Percentiles rank a stretch among this genome's conserved stretches.
phyloP scores from a whole-genome alignment of 2,888 invertebrate genomes.

The Charanyca ferruginea region DNA sequence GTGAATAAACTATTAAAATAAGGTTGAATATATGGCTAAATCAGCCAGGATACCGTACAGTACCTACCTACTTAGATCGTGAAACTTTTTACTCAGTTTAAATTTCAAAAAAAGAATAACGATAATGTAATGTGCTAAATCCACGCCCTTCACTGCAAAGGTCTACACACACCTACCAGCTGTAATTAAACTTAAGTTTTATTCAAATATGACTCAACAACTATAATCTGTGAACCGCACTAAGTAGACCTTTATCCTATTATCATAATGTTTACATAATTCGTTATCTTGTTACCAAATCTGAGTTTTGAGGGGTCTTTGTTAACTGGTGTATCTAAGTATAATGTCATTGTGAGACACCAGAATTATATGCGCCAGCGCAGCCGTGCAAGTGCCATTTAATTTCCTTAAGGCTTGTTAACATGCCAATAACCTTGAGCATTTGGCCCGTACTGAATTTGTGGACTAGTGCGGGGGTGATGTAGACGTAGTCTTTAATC shows the following conservation, averaged over 20 bases:
- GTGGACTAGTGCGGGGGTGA: too few species aligned
- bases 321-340: conserved; percentile 39
- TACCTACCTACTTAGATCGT: too few species aligned
- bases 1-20: too few species aligned
- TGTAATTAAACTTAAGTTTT: conserved; percentile 43
- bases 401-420: too few species aligned
- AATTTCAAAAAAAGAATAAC: neutral
- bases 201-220: conserved; percentile 50
- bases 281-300: conserved; percentile 31
- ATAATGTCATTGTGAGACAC: conserved; percentile 53
- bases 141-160: conserved; percentile 25
- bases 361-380: conserved; percentile 45
- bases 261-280: conserved; percentile 9
- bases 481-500: too few species aligned
- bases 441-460: too few species aligned
- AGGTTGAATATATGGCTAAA: too few species aligned
- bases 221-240: conserved; percentile 33
- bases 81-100: too few species aligned
- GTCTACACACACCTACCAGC: conserved; percentile 22
- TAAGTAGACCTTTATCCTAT: conserved; percentile 30
- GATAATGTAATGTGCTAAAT: neutral
- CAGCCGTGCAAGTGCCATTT: conserved; percentile 55
- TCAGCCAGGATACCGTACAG: too few species aligned
- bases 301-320: conserved; percentile 30
- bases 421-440: too few species aligned